Evolutionary conservation across 2,113 vertebrate genomes (phyloP).

Genomic region (Lepisosteus oculatus): DNA sequence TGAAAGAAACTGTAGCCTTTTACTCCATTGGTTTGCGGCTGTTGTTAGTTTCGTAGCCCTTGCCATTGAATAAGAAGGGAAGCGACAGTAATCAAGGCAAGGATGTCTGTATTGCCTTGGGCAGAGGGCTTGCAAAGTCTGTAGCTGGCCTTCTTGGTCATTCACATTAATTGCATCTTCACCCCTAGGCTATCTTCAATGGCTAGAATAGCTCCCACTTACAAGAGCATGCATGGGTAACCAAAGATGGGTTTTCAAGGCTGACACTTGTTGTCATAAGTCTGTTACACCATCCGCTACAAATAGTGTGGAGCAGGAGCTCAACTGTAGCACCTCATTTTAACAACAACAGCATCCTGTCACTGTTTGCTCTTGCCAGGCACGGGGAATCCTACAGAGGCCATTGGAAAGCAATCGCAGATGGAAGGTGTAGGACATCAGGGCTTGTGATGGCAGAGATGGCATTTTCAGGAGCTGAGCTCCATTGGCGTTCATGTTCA

Average conservation of each 20-base stretch:
- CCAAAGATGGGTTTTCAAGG: neutral
- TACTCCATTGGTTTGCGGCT: neutral
- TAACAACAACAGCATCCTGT: no score
- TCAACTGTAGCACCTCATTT: no score
- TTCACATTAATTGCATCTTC: neutral
- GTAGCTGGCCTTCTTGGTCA: neutral
- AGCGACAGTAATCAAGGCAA: no score
- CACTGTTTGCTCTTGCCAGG: no score
- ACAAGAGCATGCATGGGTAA: neutral
- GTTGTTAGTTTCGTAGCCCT: neutral
- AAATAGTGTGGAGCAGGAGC: no score
- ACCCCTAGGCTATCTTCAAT: neutral
- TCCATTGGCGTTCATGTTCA: neutral
- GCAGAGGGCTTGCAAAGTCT: neutral
- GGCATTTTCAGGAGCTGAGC: neutral
- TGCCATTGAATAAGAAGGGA: no score
- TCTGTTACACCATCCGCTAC: neutral
- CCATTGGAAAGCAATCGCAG: neutral
- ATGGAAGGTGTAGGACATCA: neutral
- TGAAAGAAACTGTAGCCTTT: no score
- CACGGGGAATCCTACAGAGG: neutral
- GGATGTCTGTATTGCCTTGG: neutral
- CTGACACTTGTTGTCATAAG: neutral
- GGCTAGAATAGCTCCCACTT: neutral
- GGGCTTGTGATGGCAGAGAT: neutral